Conservation (phyloP, 2,113 vertebrate species). For the Prionailurus bengalensis region DNA sequence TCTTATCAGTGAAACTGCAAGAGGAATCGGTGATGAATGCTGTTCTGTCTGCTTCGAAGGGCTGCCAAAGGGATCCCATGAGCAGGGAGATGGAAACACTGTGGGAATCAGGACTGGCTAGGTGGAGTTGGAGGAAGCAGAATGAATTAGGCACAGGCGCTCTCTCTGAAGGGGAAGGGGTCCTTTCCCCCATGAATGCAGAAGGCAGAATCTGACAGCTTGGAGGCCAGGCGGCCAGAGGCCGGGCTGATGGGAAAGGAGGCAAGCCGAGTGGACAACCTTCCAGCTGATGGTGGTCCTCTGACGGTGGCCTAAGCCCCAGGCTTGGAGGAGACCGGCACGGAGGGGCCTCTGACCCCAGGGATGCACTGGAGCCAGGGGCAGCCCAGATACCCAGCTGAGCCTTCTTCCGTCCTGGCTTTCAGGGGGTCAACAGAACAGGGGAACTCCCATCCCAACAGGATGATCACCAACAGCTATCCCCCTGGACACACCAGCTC, state of each 20-base stretch:
- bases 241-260: neutral
- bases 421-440: neutral
- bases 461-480: neutral
- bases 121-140: neutral
- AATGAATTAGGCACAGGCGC: neutral
- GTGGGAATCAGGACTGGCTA: rapidly evolving
- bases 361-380: neutral
- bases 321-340: neutral
- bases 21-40: neutral
- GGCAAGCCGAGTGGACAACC: neutral
- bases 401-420: neutral
- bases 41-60: neutral
- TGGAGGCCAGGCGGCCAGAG: neutral
- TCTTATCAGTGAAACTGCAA: slow-evolving; percentile 1
- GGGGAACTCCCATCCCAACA: neutral
- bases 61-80: neutral
- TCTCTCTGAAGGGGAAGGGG: neutral
- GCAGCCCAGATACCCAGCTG: neutral
- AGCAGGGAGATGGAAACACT: neutral
- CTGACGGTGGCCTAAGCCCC: neutral
- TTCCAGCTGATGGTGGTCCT: neutral
- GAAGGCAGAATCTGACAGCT: neutral
- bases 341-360: neutral
- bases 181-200: no score
- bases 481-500: no score